These are phyloP conservation scores for Amblyjoppa fuscipennis DNA, from an alignment of 2,888 invertebrate genomes.

Conservation along the genomic window DNA sequence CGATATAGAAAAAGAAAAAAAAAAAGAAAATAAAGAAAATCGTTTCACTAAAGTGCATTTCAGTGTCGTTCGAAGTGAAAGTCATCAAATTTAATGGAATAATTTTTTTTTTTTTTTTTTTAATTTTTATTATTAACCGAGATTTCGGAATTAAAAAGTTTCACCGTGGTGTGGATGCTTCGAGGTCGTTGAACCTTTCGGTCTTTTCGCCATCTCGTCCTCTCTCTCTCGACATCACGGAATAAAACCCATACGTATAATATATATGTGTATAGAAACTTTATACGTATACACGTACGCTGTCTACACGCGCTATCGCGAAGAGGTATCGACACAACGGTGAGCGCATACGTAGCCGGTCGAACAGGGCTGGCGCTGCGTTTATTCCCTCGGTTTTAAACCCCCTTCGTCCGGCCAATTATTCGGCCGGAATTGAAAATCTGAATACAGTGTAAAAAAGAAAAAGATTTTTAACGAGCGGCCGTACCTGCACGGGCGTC, in stretches of 20 bases:
- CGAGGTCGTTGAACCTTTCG: conserved; percentile 64
- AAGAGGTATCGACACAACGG: conserved; percentile 55
- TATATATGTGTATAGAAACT: conserved; percentile 13
- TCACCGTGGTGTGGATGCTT: conserved; percentile 22
- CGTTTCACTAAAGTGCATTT: not conserved
- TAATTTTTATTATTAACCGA: not conserved
- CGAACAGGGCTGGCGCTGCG: conserved; percentile 56
- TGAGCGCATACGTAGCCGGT: conserved; percentile 41
- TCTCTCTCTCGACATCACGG: conserved; percentile 28
- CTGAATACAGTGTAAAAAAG: not conserved
- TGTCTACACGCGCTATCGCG: conserved; percentile 50
- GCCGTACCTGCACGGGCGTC: not conserved
- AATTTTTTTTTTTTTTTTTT: not conserved
- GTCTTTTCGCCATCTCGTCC: conserved; percentile 59
- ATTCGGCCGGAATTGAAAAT: conserved; percentile 43
- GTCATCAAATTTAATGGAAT: not conserved
- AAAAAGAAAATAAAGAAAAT: not conserved
- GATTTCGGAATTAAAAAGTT: not conserved
- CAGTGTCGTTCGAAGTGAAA: conserved; percentile 12
- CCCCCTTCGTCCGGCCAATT: conserved; percentile 57
- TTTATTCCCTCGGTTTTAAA: conserved; percentile 57
- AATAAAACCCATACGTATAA: conserved; percentile 4
- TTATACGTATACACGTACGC: conserved; percentile 3
- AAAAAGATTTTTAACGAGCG: conserved; percentile 8
- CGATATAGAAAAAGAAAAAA: not conserved